Percentiles rank a stretch among this genome's conserved stretches.
Evolutionary conservation across 2,888 invertebrate genomes (phyloP).

Genomic region (Blastobasis lacticolella): DNA sequence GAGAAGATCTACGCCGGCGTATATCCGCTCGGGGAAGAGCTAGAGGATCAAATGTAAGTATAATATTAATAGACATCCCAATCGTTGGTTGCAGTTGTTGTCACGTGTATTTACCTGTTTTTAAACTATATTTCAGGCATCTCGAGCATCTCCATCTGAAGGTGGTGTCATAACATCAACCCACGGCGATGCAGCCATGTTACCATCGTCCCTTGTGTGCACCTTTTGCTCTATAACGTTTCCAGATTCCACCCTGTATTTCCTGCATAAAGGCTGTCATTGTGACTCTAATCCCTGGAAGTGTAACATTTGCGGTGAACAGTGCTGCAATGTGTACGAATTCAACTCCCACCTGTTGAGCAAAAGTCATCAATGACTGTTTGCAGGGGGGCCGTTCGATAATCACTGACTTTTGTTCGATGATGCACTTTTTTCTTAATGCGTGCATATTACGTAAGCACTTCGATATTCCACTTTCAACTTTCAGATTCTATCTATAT

Average conservation of each 20-base stretch:
- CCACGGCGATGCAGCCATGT: slow-evolving; percentile 73
- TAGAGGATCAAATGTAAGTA: slow-evolving; percentile 61
- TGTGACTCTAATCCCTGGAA: slow-evolving; percentile 97
- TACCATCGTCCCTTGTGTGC: slow-evolving; percentile 81
- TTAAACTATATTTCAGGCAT: slow-evolving; percentile 32
- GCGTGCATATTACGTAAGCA: slow-evolving; percentile 51
- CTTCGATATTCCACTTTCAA: slow-evolving; percentile 47
- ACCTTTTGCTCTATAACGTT: slow-evolving; percentile 95
- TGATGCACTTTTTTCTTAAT: slow-evolving; percentile 42
- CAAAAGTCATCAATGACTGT: slow-evolving; percentile 89
- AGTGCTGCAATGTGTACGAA: slow-evolving; percentile 95
- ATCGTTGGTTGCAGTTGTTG: too few relatives aligned
- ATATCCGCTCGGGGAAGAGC: slow-evolving; percentile 81
- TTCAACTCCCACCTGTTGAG: slow-evolving; percentile 97
- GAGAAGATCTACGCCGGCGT: slow-evolving; percentile 88
- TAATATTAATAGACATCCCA: too few relatives aligned
- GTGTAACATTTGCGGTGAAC: slow-evolving; percentile 97
- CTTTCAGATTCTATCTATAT: too few relatives aligned
- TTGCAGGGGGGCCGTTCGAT: slow-evolving; percentile 66
- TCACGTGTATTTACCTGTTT: background rate
- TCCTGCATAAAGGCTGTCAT: slow-evolving; percentile 98
- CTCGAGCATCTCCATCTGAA: slow-evolving; percentile 64
- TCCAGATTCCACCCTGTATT: slow-evolving; percentile 96
- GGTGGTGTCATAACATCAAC: slow-evolving; percentile 83
- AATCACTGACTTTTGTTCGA: slow-evolving; percentile 42